Base-by-base conservation (phyloP, 2,888 invertebrate species). In the Eulithis prunata region DNA sequence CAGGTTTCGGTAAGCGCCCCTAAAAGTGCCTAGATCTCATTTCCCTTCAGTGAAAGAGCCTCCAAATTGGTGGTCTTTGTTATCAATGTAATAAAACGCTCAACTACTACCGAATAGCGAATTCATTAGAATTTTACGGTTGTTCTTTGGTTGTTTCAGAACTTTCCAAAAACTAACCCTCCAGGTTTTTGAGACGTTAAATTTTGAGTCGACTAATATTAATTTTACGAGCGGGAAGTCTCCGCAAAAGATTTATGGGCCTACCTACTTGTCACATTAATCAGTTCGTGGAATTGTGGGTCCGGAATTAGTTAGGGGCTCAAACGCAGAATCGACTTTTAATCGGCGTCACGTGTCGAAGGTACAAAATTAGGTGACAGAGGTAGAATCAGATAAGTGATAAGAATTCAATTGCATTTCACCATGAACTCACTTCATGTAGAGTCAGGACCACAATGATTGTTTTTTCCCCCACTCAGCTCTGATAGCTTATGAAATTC, bases 211-310 rank as follows among this genome's bases (percentile, higher is more conserved):
- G 14, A 68, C 57, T 71, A 66, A 70, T 71, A 71, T 70, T 71
- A 69, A 71, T 70, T 71, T 74, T 67, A 72, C 64, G 70, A 71
- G 59, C 67, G 57, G 68, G 57, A 70, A 73, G 58, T 72, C 60
- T 68, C 62, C 57, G 57, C 54, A 59, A 63, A 70, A 70, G 74
- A 75, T 74, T 74, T 74, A 75, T 71, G 62, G 67, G 67, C 66
- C 59, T 57, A 51, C 58, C 64, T 45, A 72, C 60, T 66, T 62
- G 58, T 32, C 64, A 58, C 62, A 69, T 69, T 70, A 69, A 71
- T 71, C 63, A 66, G 68, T 73, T 67, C 68, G 70, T 60, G 65
- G 66, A 64, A 61, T 69, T 70, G 66, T 59, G 60, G 64, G 67
- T 54, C 57, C 60, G 66, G 56, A 68, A 74, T 68, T 69, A 69